Conservation (phyloP, 2,888 invertebrate genomes). For the Drosophila pseudotakahashii region DNA sequence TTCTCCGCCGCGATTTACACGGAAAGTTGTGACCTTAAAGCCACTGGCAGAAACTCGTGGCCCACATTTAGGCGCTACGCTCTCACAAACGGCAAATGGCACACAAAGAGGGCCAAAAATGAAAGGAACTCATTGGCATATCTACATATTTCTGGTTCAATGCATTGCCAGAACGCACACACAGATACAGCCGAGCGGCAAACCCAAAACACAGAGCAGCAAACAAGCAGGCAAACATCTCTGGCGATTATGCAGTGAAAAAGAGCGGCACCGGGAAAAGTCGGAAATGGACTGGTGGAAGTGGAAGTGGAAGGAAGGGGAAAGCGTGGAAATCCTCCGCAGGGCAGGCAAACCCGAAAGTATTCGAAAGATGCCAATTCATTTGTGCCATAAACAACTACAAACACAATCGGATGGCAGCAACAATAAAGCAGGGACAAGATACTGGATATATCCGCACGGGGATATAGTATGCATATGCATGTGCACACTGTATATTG, state of each 20-base stretch:
- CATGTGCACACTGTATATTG: conserved; percentile 31
- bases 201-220: conserved; percentile 29
- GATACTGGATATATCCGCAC: conserved; percentile 25
- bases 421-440: conserved; percentile 17
- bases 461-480: conserved; percentile 38
- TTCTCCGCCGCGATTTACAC: not conserved
- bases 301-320: no score
- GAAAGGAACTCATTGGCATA: conserved; percentile 58
- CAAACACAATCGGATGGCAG: conserved; percentile 38
- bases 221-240: conserved; percentile 38
- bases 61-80: conserved; percentile 30
- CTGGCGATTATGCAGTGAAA: conserved; percentile 52
- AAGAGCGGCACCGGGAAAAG: conserved; percentile 24
- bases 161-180: conserved; percentile 54
- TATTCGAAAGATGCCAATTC: conserved; percentile 73
- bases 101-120: conserved; percentile 34
- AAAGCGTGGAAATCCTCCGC: conserved; percentile 31
- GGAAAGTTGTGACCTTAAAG: conserved; percentile 7
- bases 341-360: conserved; percentile 44
- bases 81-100: conserved; percentile 17
- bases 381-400: conserved; percentile 68
- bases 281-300: conserved; percentile 40
- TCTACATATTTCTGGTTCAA: conserved; percentile 78
- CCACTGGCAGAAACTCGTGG: conserved; percentile 6
- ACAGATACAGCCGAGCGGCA: conserved; percentile 1